phyloP scores from a whole-genome alignment of 2,113 vertebrate species.

The Oreochromis spilurus region DNA sequence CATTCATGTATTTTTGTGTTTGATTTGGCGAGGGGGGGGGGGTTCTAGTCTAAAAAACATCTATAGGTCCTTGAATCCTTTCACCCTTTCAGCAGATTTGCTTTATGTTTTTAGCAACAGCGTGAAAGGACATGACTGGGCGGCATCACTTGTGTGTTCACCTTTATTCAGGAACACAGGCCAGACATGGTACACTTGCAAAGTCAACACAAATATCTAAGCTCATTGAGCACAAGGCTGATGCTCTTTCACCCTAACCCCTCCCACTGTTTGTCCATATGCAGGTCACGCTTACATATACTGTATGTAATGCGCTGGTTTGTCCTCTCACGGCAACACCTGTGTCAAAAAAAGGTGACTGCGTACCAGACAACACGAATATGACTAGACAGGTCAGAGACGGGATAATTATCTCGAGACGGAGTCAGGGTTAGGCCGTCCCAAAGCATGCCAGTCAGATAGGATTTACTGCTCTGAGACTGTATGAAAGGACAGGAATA shows the following conservation, averaged over 20 bases:
- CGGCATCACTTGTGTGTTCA: not conserved
- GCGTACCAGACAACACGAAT: slow-evolving; percentile 14
- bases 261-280: not conserved
- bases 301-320: not conserved
- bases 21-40: fast-evolving
- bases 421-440: slow-evolving; percentile 3
- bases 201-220: slow-evolving; percentile 21
- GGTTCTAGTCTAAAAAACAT: not conserved
- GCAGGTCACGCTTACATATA: not conserved
- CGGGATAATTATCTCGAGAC: slow-evolving; percentile 36
- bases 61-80: not conserved
- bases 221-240: not conserved
- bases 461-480: slow-evolving; percentile 30
- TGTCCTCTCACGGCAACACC: not conserved
- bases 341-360: slow-evolving; percentile 7
- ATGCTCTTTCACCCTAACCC: not conserved
- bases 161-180: not conserved
- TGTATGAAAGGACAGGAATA: slow-evolving; percentile 7
- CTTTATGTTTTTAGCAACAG: not conserved
- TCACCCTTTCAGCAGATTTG: not conserved
- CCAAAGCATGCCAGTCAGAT: slow-evolving; percentile 1
- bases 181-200: not conserved
- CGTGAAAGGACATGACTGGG: not conserved
- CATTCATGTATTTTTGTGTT: not conserved
- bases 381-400: slow-evolving; percentile 51